Evolutionary conservation across 1,140 invertebrate species (phyloP).

Genomic region (Euglossa dilemma): DNA sequence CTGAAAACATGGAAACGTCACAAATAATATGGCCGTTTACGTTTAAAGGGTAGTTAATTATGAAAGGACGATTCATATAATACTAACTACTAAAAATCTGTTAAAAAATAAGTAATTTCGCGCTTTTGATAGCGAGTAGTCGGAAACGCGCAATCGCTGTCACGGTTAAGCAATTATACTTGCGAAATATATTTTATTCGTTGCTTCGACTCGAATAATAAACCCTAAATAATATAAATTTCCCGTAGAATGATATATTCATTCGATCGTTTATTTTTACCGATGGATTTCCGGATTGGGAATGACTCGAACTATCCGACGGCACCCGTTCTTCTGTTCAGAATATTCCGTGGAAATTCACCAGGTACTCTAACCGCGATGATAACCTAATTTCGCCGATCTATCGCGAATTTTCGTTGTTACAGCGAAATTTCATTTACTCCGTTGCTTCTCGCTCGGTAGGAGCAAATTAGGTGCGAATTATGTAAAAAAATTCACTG

Average conservation of each 20-base stretch:
- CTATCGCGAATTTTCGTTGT: too few relatives aligned
- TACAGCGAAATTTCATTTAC: not conserved
- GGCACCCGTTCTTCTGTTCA: not conserved
- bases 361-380: too few relatives aligned
- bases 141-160: not conserved
- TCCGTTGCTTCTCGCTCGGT: not conserved
- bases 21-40: not conserved
- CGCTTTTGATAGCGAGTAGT: not conserved
- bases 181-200: not conserved
- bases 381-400: too few relatives aligned
- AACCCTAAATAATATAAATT: not conserved
- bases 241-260: not conserved
- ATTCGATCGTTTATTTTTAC: conserved; percentile 6
- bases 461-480: too few relatives aligned
- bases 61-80: not conserved
- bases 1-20: too few relatives aligned
- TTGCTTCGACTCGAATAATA: not conserved
- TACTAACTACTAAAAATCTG: not conserved
- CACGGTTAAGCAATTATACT: not conserved
- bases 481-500: not conserved
- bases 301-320: not conserved
- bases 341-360: not conserved
- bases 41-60: conserved; percentile 25
- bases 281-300: too few relatives aligned
- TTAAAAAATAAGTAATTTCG: not conserved